Conservation (phyloP, 37 sponge, comb jelly and placozoan species). For the Petrosia ficiformis region DNA sequence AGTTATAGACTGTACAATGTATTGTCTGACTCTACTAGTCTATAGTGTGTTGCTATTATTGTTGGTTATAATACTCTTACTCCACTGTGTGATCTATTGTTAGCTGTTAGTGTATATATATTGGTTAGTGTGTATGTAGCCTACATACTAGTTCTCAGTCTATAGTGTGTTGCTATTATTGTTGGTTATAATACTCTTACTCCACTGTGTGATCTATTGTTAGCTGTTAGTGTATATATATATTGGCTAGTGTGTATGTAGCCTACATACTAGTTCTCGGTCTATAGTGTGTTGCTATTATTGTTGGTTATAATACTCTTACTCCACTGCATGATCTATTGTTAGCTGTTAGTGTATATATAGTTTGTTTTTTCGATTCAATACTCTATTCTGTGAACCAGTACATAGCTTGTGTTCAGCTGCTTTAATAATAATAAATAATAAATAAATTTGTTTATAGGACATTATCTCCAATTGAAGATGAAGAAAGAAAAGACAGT, state of each 20-base stretch:
- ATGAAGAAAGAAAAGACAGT: conserved; percentile 6
- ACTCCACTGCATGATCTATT: background rate
- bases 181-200: background rate
- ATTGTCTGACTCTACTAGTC: too few relatives aligned
- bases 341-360: background rate
- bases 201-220: background rate
- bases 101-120: background rate
- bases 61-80: background rate
- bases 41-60: background rate
- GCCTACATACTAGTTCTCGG: too few relatives aligned
- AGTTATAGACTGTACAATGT: too few relatives aligned
- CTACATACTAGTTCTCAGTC: too few relatives aligned
- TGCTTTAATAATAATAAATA: background rate
- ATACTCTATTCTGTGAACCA: too few relatives aligned
- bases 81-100: background rate
- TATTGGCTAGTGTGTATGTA: background rate
- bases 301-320: background rate
- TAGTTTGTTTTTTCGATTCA: too few relatives aligned
- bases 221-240: background rate
- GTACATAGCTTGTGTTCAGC: too few relatives aligned
- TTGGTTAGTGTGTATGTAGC: too few relatives aligned
- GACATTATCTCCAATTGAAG: background rate
- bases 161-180: background rate
- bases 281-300: background rate
- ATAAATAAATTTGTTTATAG: conserved; percentile 2